Evolutionary conservation across 1,140 invertebrate species (phyloP).

Genomic region (Prorops nasuta): DNA sequence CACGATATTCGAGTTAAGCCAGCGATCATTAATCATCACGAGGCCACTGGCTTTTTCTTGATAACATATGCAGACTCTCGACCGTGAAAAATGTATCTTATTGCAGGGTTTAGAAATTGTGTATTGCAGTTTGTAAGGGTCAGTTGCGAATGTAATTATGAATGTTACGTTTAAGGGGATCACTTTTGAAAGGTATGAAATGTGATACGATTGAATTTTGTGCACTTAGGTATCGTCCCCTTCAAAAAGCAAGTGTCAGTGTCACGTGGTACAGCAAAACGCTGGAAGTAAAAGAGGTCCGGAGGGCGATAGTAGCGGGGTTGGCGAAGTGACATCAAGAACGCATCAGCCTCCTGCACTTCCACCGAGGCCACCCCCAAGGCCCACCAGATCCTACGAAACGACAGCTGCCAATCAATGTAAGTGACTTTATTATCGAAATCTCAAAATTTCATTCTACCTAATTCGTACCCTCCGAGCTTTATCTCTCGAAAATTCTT

Average conservation of each 20-base stretch:
- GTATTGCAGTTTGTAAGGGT: too few species aligned
- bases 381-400: conserved; percentile 47
- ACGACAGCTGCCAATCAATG: conserved; percentile 39
- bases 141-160: too few species aligned
- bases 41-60: too few species aligned
- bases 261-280: conserved; percentile 44
- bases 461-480: not conserved
- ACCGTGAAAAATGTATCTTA: too few species aligned
- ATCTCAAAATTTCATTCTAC: not conserved
- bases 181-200: too few species aligned
- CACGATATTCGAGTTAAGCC: not conserved
- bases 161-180: too few species aligned
- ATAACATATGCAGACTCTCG: too few species aligned
- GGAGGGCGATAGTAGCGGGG: conserved; percentile 39
- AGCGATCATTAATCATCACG: conserved; percentile 6
- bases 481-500: too few species aligned
- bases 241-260: conserved; percentile 52
- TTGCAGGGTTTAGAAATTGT: too few species aligned
- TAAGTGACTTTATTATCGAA: conserved; percentile 26
- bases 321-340: conserved; percentile 40
- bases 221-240: conserved; percentile 38
- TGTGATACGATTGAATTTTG: too few species aligned
- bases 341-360: conserved; percentile 51
- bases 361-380: conserved; percentile 49
- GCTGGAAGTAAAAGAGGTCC: conserved; percentile 34